Evolutionary conservation across 30 jellyfish, hydroid and myxozoan species (phyloP), one percentile per base, ranked within the genome.

Genomic region (Sanderia malayensis): DNA sequence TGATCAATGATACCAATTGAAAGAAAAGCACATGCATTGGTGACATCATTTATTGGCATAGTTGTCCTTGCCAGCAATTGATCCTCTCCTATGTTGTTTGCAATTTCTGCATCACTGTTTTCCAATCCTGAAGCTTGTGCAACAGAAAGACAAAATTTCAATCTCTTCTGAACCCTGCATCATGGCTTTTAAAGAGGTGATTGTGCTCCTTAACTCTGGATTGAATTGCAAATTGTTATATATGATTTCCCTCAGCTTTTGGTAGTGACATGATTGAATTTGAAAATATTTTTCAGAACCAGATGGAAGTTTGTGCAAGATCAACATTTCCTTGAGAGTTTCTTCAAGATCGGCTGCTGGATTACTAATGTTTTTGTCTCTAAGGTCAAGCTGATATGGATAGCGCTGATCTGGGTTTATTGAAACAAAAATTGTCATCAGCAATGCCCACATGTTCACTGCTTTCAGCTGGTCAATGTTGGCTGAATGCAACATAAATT

Each of bases 1-100:
- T 67, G 60, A 41, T 67, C 66, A 24, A 57, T 57, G n/a, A 67
- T 67, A 17, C 23, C 66, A 41, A 37, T 23, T n/a, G 61, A 67
- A n/a, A 67, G 66, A 44, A 67, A 67, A 4, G 80, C 66, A 46
- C 80, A 67, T 34, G 80, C 65, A 0, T 45, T 45, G 23, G 60
- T 67, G 27, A 65, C 80, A 67, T 67, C 80, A 33, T 67, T 67
- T 44, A 17, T 22, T 23, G 80, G 80, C 10, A 2, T 67, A 67
- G 10, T 57, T 61, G 74, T 0, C 52, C 13, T 13, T 61, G 53
- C 74, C 28, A 61, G 58, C 29, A 44, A 61, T 2, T 19, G 17
- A 4, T 66, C 44, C 22, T 23, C 44, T 24, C 44, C 34, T 13
- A 67, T 30, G 19, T 67, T 4, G n/a, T 23, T 31, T 18, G 66